phyloP scores from a whole-genome alignment of 2,113 vertebrate genomes.

The Ophthalmolycus amberensis region DNA sequence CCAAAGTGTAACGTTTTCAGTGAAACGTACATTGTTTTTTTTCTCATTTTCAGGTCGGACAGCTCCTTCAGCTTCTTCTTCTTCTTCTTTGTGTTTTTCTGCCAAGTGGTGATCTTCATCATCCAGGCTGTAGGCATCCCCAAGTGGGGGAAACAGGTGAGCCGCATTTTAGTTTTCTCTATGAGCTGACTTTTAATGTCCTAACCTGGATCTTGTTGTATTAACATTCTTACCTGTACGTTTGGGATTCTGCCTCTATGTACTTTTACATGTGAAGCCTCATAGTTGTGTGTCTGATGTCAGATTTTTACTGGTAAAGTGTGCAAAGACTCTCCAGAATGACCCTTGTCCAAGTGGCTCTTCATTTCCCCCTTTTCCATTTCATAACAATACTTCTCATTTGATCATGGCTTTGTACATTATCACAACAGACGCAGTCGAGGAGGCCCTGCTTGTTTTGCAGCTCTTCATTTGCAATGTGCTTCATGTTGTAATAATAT shows the following conservation, averaged over 20 bases:
- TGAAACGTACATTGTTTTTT: neutral
- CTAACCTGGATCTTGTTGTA: neutral
- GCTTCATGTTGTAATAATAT: neutral
- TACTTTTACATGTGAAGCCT: neutral
- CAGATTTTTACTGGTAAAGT: neutral
- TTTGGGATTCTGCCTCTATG: neutral
- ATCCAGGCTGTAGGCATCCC: conserved; percentile 95
- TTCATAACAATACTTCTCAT: neutral
- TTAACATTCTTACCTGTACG: neutral
- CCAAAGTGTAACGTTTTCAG: neutral
- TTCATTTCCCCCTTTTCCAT: neutral
- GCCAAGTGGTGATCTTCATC: conserved; percentile 93
- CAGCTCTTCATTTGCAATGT: neutral
- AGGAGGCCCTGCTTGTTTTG: neutral
- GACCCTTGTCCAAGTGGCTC: neutral
- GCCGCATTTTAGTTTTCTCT: too few species aligned
- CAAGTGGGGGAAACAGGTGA: conserved; percentile 93
- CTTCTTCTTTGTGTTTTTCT: conserved; percentile 98
- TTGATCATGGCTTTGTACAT: neutral
- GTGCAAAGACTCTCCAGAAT: neutral
- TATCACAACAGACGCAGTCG: neutral
- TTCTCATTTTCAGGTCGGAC: conserved; percentile 88
- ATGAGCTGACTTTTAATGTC: too few species aligned
- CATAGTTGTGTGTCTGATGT: neutral
- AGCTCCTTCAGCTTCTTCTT: conserved; percentile 99